Evolutionary conservation across 2,888 invertebrate species (phyloP).

Genomic region (Stegophylla sp.): DNA sequence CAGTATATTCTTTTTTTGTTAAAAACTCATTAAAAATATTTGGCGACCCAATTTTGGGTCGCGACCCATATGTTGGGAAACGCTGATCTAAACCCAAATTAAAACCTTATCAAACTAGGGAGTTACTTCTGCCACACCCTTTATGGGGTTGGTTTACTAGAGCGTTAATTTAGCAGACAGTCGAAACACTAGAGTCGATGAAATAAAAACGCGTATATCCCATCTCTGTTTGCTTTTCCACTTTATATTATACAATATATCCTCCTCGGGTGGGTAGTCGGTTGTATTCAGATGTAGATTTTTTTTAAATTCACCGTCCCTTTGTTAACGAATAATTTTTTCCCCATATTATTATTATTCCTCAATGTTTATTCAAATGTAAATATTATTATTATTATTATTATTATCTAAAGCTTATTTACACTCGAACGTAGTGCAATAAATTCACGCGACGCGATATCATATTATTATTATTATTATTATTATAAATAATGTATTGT

Average conservation of each 20-base stretch:
- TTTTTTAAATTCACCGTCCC: background rate
- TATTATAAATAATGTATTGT: too few species aligned
- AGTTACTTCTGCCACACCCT: too few species aligned
- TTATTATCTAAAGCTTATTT: background rate
- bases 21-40: too few species aligned
- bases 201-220: background rate
- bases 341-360: too few species aligned
- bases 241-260: background rate
- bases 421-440: background rate
- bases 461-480: too few species aligned
- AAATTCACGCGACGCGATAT: background rate
- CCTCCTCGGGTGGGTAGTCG: background rate
- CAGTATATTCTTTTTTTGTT: too few species aligned
- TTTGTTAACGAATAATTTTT: too few species aligned
- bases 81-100: too few species aligned
- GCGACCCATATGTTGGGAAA: too few species aligned
- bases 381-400: background rate
- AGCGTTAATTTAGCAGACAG: background rate
- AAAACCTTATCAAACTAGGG: too few species aligned
- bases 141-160: background rate
- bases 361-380: background rate
- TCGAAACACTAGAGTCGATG: background rate
- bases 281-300: slow-evolving; percentile 14
- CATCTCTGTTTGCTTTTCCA: background rate
- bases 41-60: too few species aligned